phyloP scores from a whole-genome alignment of 2,797 vertebrate species.

The Sphaeramia orbicularis region DNA sequence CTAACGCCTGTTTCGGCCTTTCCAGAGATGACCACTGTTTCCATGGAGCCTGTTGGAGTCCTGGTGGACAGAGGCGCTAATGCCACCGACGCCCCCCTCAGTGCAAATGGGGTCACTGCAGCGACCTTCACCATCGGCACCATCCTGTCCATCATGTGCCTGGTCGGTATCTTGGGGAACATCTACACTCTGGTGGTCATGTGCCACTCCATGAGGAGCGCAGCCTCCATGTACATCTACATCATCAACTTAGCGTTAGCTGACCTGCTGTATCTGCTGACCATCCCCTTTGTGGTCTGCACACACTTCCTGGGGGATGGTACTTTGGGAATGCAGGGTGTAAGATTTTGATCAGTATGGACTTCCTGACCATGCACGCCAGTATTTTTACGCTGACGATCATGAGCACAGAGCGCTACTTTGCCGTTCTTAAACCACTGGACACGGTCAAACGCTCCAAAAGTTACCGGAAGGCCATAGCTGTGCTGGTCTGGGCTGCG shows the following conservation, averaged over 20 bases:
- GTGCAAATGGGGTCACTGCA: slow-evolving; percentile 84
- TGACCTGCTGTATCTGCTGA: slow-evolving; percentile 92
- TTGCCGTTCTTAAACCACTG: slow-evolving; percentile 92
- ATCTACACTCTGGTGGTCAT: slow-evolving; percentile 94
- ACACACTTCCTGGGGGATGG: slow-evolving; percentile 93
- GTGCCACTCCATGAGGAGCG: slow-evolving; percentile 91
- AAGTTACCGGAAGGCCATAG: slow-evolving; percentile 92
- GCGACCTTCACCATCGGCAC: slow-evolving; percentile 89
- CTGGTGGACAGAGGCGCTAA: slow-evolving; percentile 81
- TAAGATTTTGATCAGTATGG: slow-evolving; percentile 91
- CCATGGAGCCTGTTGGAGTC: slow-evolving; percentile 75
- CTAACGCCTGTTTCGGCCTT: slow-evolving; percentile 15
- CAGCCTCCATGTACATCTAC: slow-evolving; percentile 95
- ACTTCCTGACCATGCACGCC: slow-evolving; percentile 95
- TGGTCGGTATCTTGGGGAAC: slow-evolving; percentile 91
- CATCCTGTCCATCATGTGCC: slow-evolving; percentile 91
- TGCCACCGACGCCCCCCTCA: slow-evolving; percentile 59
- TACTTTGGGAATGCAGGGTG: slow-evolving; percentile 92
- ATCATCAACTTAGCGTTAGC: slow-evolving; percentile 93
- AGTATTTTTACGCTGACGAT: slow-evolving; percentile 94
- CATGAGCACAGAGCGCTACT: slow-evolving; percentile 95
- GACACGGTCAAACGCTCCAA: slow-evolving; percentile 93
- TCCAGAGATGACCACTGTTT: slow-evolving; percentile 78
- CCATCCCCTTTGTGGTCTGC: slow-evolving; percentile 93
- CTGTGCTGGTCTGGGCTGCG: slow-evolving; percentile 89